These are phyloP conservation scores for Pteronura brasiliensis DNA, from an alignment of 2,113 vertebrate species.

Conservation along the genomic window DNA sequence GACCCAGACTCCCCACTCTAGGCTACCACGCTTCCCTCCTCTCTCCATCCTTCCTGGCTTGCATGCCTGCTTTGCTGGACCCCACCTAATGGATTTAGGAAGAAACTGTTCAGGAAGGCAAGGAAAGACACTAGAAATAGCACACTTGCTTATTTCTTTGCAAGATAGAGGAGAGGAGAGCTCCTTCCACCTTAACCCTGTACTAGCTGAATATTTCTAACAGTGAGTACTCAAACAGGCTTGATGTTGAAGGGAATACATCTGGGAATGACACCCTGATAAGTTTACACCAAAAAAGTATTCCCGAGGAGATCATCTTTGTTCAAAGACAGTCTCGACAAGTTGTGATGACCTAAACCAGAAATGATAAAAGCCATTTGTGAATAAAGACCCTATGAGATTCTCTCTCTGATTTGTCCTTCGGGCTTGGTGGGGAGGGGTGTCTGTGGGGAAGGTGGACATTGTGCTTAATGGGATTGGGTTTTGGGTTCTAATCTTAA, in stretches of 20 bases:
- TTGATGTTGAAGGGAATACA: neutral
- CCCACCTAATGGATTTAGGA: neutral
- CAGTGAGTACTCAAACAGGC: neutral
- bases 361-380: neutral
- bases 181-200: neutral
- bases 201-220: neutral
- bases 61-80: neutral
- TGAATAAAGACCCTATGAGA: neutral
- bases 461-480: neutral
- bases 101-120: neutral
- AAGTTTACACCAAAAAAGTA: neutral
- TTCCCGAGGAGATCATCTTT: neutral
- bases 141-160: neutral
- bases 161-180: neutral
- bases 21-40: neutral
- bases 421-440: neutral
- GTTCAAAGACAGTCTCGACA: neutral
- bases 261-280: neutral
- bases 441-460: rapidly evolving
- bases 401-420: neutral
- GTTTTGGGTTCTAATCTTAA: neutral
- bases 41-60: neutral
- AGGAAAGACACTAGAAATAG: neutral
- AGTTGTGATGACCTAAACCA: neutral
- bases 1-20: neutral